Evolutionary conservation across 2,113 vertebrate species (phyloP), one percentile per base, ranked within the genome.

Genomic region (Indicator maculatus): DNA sequence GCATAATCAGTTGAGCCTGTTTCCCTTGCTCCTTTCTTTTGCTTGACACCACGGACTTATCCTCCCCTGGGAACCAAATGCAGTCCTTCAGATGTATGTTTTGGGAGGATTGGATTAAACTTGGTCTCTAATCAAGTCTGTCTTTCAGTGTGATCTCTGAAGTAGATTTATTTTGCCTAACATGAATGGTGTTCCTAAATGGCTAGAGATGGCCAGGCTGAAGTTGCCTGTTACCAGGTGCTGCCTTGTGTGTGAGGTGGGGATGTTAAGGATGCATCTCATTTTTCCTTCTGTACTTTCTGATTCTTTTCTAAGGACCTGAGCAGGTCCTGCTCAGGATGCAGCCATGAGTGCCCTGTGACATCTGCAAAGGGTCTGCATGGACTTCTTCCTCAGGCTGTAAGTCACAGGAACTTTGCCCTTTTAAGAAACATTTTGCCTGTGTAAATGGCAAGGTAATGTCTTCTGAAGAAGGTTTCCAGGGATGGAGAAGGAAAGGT

Each of bases 271-370:
- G 52, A 20, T 11, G 6, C 10, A 0, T 13, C 14, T 15, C 36
- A 38, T n/a, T 84, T 6, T 12, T 23, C 28, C 31, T 18, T 15
- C 10, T 76, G 50, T 8, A 2, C 52, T 55, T 83, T 78, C 41
- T 11, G 7, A 38, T 20, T 60, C 10, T 23, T 47, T 36, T 31
- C 53, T 15, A 1, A 30, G 75, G 39, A 16, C 69, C 11, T 60
- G 61, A 60, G 39, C 56, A 31, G 55, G 31, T 58, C 18, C 75
- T 44, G 61, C 67, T 63, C 47, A 15, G 76, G 67, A 21, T 1
- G 0, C 53, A 33, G 47, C 9, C 38, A 15, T 0, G 0, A 1
- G 3, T 15, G 44, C 2, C 0, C 17, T 1, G 0, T 7, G 55
- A 6, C 1, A 2, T 27, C 67, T 63, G 59, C 2, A 1, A 12